These are phyloP conservation scores for Pipra filicauda DNA, from an alignment of 2,113 vertebrate species.

Conservation along the genomic window DNA sequence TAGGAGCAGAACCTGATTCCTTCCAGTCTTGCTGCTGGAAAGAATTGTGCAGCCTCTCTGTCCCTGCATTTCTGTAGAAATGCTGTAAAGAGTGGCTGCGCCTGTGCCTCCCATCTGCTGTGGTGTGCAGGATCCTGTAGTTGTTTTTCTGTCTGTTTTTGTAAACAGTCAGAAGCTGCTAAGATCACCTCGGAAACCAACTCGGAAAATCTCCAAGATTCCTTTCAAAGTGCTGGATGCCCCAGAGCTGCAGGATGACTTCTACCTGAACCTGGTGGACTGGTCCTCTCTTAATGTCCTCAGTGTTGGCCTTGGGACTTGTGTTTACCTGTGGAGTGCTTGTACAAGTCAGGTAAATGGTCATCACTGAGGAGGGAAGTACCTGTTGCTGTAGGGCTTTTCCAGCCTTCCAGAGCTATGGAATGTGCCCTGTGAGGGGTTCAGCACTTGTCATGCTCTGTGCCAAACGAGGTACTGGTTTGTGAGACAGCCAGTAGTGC, in stretches of 20 bases:
- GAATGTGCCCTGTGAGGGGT: background rate
- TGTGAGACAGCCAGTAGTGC: background rate
- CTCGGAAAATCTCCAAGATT: constrained; percentile 98
- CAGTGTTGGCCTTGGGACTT: constrained; percentile 96
- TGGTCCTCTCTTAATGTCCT: constrained; percentile 98
- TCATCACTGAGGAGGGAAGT: background rate
- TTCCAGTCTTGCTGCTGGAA: background rate
- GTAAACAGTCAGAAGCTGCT: constrained; percentile 89
- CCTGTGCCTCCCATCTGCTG: background rate
- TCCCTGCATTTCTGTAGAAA: background rate
- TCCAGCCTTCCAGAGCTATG: background rate
- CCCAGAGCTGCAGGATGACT: constrained; percentile 96
- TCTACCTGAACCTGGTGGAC: constrained; percentile 98
- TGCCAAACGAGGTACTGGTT: background rate
- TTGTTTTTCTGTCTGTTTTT: background rate
- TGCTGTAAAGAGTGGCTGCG: background rate
- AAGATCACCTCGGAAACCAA: constrained; percentile 94
- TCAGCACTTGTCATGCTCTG: background rate
- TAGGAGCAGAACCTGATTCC: background rate
- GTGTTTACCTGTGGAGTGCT: constrained; percentile 97
- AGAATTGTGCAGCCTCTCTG: background rate
- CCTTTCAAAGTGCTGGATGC: constrained; percentile 98
- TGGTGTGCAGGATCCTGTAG: background rate
- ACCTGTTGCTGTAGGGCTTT: background rate
- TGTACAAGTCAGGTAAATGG: constrained; percentile 93